Conservation (phyloP, 2,888 invertebrate genomes). For the Synanthedon andrenaeformis region DNA sequence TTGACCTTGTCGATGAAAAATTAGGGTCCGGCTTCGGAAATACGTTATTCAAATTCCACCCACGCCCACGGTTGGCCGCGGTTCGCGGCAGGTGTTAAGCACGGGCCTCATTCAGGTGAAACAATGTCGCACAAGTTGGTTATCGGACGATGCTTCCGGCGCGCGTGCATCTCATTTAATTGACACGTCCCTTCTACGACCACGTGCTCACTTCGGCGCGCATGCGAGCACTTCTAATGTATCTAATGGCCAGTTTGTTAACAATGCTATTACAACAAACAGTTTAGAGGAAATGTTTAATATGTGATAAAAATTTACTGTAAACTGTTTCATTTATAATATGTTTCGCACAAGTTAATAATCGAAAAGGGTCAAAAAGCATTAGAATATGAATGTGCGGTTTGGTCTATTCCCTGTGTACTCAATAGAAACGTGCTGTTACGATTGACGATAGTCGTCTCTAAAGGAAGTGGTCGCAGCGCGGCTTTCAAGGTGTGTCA, state of each 20-base stretch:
- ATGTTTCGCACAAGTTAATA: no score
- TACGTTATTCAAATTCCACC: slow-evolving; percentile 31
- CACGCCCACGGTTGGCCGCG: slow-evolving; percentile 29
- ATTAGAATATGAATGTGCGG: no score
- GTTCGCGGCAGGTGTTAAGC: slow-evolving; percentile 25
- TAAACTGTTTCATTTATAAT: no score
- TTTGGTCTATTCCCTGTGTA: no score
- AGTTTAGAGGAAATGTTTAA: slow-evolving; percentile 23
- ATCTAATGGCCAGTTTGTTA: slow-evolving; percentile 26
- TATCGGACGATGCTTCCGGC: slow-evolving; percentile 32
- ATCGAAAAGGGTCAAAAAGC: no score
- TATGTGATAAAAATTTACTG: no score
- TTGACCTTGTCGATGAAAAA: slow-evolving; percentile 1
- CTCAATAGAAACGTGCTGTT: slow-evolving; percentile 9
- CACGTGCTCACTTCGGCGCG: slow-evolving; percentile 35
- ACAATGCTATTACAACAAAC: slow-evolving; percentile 17
- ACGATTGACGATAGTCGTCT: no score
- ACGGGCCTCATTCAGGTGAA: slow-evolving; percentile 12
- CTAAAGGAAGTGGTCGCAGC: slow-evolving; percentile 1
- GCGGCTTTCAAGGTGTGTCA: background rate
- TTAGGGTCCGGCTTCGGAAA: slow-evolving; percentile 16
- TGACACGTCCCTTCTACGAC: slow-evolving; percentile 16
- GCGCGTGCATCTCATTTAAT: slow-evolving; percentile 31
- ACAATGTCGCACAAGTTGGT: slow-evolving; percentile 34
- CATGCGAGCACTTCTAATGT: slow-evolving; percentile 23